A percentile compares a stretch with the other conserved stretches of the same genome.
Conservation (phyloP, 2,888 invertebrate genomes). For the Geophilus truncorum region DNA sequence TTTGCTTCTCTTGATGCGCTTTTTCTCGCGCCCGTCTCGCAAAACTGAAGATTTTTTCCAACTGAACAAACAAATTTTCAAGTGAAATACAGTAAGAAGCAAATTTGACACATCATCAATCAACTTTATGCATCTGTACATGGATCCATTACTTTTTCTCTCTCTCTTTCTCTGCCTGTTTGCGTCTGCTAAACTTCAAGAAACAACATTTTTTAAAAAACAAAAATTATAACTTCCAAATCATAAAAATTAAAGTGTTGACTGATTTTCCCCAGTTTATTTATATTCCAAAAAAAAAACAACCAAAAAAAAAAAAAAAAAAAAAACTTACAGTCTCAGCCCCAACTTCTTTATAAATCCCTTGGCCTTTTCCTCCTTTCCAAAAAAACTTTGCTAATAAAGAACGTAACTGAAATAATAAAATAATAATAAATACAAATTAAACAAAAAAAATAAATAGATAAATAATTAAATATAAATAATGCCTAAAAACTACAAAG, state of each 20-base stretch:
- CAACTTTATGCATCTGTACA: slow-evolving; percentile 10
- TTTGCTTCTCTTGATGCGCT: slow-evolving; percentile 36
- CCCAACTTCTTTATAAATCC: slow-evolving; percentile 31
- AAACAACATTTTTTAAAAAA: not conserved
- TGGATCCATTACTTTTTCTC: not conserved
- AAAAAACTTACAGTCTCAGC: slow-evolving; percentile 35
- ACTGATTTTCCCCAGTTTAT: not conserved
- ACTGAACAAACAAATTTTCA: slow-evolving; percentile 54
- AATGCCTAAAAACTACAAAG: slow-evolving; percentile 21
- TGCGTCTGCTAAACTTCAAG: not conserved
- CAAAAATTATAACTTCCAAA: not conserved
- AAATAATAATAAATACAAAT: slow-evolving; percentile 27
- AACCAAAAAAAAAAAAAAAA: not conserved
- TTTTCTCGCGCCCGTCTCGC: slow-evolving; percentile 49
- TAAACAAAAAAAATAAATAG: slow-evolving; percentile 2
- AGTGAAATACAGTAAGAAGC: slow-evolving; percentile 1
- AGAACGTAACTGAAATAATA: slow-evolving; percentile 35
- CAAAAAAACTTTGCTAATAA: slow-evolving; percentile 35
- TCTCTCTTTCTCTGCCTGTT: not conserved
- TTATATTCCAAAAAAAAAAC: not conserved
- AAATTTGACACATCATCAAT: not conserved
- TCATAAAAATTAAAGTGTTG: not conserved
- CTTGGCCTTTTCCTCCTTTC: slow-evolving; percentile 33
- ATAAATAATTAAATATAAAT: not conserved
- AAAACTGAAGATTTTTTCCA: slow-evolving; percentile 89